Conservation (phyloP, 64 coral and sea anemone genomes). For the Montipora cactus region DNA sequence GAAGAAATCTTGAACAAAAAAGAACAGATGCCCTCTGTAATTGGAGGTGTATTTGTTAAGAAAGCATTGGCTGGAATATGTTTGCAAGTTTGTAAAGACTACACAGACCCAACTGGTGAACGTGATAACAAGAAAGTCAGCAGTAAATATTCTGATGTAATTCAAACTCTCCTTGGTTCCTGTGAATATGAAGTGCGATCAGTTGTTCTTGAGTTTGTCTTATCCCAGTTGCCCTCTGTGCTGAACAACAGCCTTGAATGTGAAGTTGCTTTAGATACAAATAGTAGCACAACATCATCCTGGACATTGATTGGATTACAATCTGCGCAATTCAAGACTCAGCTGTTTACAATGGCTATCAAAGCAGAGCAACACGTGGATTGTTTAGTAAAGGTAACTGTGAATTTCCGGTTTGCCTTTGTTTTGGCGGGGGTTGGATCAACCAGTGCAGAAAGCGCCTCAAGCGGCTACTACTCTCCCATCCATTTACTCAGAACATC, state of each 20-base stretch:
- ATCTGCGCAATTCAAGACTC: not conserved
- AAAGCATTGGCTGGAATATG: not conserved
- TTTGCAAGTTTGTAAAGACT: slow-evolving; percentile 27
- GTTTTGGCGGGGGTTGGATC: not conserved
- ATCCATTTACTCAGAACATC: too few species aligned
- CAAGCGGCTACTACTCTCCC: too few species aligned
- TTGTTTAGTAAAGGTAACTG: slow-evolving; percentile 52
- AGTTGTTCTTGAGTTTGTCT: slow-evolving; percentile 42
- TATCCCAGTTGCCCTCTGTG: not conserved
- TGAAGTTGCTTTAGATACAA: not conserved
- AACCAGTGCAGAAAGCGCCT: too few species aligned
- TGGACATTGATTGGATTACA: not conserved
- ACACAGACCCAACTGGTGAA: not conserved
- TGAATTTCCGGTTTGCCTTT: not conserved
- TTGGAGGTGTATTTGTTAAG: slow-evolving; percentile 40
- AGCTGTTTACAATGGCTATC: slow-evolving; percentile 55
- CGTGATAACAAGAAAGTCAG: not conserved
- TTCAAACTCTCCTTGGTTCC: slow-evolving; percentile 19
- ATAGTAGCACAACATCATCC: not conserved
- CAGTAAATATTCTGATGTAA: slow-evolving; percentile 21
- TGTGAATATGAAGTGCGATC: slow-evolving; percentile 66
- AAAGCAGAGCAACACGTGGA: slow-evolving; percentile 49
- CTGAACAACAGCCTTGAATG: not conserved
- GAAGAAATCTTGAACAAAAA: not conserved
- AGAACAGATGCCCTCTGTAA: not conserved